Conservation (phyloP, 2,797 vertebrate genomes). For the Notamacropus eugenii region DNA sequence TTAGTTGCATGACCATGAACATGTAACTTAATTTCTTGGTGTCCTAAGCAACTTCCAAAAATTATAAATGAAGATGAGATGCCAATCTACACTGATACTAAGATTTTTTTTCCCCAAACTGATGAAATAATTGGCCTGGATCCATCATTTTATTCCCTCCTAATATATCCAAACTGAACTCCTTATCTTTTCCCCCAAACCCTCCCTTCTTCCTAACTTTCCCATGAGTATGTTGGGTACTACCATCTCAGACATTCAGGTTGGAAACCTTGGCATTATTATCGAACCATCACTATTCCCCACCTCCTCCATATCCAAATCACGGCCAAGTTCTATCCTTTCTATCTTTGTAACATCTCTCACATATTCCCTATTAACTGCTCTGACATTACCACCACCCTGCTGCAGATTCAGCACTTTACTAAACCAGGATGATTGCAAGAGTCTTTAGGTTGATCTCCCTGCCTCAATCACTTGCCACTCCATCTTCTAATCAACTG, state of each 20-base stretch:
- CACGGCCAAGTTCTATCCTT: neutral
- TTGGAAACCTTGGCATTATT: neutral
- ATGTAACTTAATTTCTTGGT: neutral
- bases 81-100: neutral
- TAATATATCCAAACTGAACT: neutral
- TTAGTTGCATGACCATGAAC: neutral
- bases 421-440: neutral
- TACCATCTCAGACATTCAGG: neutral
- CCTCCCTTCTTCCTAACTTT: neutral
- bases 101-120: neutral
- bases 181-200: neutral
- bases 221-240: neutral
- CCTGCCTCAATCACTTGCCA: neutral
- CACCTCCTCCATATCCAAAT: neutral
- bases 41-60: neutral
- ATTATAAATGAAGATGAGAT: neutral
- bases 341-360: neutral
- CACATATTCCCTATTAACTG: neutral
- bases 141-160: neutral
- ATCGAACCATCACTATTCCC: neutral
- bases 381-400: neutral
- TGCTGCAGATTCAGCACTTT: neutral
- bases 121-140: neutral
- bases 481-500: neutral
- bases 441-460: neutral